A percentile compares a stretch with the other conserved stretches of the same genome.
These are phyloP conservation scores for Coranthus polyacanthus DNA, from an alignment of 2,797 vertebrate genomes.

Conservation along the genomic window DNA sequence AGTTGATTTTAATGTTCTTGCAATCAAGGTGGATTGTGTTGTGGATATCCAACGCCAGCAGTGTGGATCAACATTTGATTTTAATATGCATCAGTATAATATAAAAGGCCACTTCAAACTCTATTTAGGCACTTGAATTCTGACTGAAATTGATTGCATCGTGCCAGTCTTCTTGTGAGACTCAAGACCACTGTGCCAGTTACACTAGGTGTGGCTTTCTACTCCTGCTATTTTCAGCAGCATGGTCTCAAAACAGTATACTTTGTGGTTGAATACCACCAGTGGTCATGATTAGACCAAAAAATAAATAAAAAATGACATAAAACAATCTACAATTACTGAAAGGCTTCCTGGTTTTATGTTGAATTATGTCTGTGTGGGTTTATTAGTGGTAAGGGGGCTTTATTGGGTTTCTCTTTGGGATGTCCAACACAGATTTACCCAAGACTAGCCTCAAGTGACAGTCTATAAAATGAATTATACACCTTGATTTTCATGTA, in stretches of 20 bases:
- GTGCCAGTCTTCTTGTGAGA: background rate
- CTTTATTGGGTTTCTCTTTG: no score
- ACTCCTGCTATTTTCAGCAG: no score
- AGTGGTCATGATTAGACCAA: background rate
- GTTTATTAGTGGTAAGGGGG: rapidly evolving
- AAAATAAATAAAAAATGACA: background rate
- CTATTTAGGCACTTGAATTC: background rate
- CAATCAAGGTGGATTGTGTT: slow-evolving; percentile 7
- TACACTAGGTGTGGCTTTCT: background rate
- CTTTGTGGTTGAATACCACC: background rate
- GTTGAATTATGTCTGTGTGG: background rate
- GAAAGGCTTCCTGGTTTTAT: background rate
- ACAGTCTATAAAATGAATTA: background rate
- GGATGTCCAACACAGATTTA: background rate
- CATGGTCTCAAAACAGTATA: background rate
- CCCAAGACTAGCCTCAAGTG: background rate
- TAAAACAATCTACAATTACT: background rate
- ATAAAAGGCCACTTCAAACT: slow-evolving; percentile 14
- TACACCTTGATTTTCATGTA: background rate
- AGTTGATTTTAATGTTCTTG: background rate
- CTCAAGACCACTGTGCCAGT: background rate
- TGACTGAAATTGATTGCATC: slow-evolving; percentile 13
- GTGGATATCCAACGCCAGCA: background rate
- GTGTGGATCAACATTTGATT: slow-evolving; percentile 1
- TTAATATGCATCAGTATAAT: background rate